Evolutionary conservation across 37 sponge, comb jelly and placozoan genomes (phyloP), one percentile per base, ranked within the genome.

Genomic region (Chondrosia reniformis): DNA sequence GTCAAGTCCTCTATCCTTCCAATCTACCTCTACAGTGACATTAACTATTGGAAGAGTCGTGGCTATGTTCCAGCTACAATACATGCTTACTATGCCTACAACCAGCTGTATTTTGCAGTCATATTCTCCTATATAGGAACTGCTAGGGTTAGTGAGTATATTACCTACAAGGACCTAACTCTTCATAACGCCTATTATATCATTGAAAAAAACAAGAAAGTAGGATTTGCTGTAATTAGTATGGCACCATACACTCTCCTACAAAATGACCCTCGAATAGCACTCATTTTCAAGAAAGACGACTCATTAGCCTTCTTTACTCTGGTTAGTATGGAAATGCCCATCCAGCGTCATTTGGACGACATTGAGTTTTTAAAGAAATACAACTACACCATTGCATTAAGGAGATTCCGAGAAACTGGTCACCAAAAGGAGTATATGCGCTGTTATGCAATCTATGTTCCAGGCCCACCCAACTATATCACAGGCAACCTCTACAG

Each of bases 231-330:
- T 9, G 72, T 69, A 24, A 40, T 69, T 13, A 44, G 40, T 10
- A 24, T 69, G n/a, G 43, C 72, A 15, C 72, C 72, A 0, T 69
- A 69, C 72, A 69, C 39, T 69, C 22, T 36, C 43, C n/a, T 21
- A 0, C 2, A 13, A 31, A 15, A 69, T 40, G 42, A 69, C 2
- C 72, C 72, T 24, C 15, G 39, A 6, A 44, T 69, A n/a, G 42
- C 72, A 21, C 43, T 69, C n/a, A 69, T 69, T 44, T 69, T 69
- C 41, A 69, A 69, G 72, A 37, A 69, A 12, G 72, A 69, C 43
- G 10, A 41, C 17, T 21, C 15, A 21, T 44, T 69, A 1, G 72
- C 43, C 19, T n/a, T 21, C 1, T 43, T n/a, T 10, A 69, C 72
- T 2, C n/a, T 38, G 39, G 72, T 69, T 1, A 42, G n/a, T n/a